A percentile compares a stretch with the other conserved stretches of the same genome.
phyloP scores from a whole-genome alignment of 1,140 invertebrate genomes.

The Neodiprion fabricii region DNA sequence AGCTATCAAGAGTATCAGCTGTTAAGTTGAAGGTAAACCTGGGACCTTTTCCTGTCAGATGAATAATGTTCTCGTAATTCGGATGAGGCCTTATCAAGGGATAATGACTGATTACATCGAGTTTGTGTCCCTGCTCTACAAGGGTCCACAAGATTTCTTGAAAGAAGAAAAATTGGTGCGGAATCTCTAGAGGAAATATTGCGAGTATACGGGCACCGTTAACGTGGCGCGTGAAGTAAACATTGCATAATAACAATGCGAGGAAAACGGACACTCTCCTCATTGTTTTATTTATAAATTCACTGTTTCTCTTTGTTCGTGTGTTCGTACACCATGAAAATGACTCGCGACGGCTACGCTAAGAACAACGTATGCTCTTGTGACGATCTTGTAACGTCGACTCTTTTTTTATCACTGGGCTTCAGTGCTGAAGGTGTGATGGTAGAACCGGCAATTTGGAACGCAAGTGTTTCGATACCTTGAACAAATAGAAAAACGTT shows the following conservation, averaged over 20 bases:
- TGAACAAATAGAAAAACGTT: no score
- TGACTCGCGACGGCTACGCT: no score
- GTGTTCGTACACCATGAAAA: no score
- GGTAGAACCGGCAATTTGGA: no score
- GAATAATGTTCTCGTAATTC: constrained; percentile 40
- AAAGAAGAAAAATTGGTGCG: constrained; percentile 60
- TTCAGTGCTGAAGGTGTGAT: no score
- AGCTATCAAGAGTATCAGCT: constrained; percentile 21
- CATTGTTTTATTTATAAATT: no score
- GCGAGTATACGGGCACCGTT: constrained; percentile 50
- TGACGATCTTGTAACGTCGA: no score
- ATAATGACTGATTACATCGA: constrained; percentile 48
- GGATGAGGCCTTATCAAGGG: constrained; percentile 44
- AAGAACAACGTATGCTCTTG: no score
- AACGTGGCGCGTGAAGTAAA: not conserved
- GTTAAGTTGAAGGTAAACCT: constrained; percentile 25
- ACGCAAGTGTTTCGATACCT: no score
- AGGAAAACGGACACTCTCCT: not conserved
- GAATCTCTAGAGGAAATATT: constrained; percentile 56
- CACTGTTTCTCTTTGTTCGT: no score
- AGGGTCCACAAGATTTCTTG: constrained; percentile 55
- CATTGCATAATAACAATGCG: not conserved
- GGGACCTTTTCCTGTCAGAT: constrained; percentile 32
- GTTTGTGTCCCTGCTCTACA: constrained; percentile 58
- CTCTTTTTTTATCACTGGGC: no score